phyloP scores from a whole-genome alignment of 2,797 vertebrate genomes.

The Lophura swinhoii region DNA sequence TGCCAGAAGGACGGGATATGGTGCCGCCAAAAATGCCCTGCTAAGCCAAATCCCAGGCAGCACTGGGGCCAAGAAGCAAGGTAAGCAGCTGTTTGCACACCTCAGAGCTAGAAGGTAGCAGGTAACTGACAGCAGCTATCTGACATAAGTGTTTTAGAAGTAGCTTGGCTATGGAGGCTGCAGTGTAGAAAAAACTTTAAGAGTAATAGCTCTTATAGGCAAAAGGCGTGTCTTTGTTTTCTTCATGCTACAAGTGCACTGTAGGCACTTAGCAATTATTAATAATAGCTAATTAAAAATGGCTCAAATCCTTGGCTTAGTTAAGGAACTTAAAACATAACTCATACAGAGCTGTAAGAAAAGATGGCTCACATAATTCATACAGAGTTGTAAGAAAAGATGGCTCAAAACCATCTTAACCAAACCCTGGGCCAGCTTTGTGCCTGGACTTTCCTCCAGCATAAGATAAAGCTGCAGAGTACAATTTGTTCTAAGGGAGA shows the following conservation, averaged over 20 bases:
- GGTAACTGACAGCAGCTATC: not conserved
- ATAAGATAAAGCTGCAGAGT: constrained; percentile 22
- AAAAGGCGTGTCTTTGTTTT: not conserved
- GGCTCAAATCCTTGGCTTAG: constrained; percentile 24
- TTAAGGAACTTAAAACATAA: constrained; percentile 16
- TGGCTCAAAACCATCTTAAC: constrained; percentile 38
- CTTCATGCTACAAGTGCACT: not conserved
- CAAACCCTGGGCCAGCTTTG: constrained; percentile 46
- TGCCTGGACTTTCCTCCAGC: constrained; percentile 37
- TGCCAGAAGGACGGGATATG: not conserved
- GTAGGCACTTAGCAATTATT: constrained; percentile 20
- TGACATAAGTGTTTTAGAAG: not conserved
- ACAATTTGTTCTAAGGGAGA: constrained; percentile 56
- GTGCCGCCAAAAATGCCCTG: not conserved
- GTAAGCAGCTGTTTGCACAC: not conserved
- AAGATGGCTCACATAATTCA: constrained; percentile 18
- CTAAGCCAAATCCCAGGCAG: not conserved
- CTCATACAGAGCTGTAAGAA: constrained; percentile 16
- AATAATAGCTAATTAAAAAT: constrained; percentile 54
- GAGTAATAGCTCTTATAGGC: not conserved
- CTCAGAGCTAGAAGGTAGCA: not conserved
- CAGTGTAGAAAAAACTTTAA: not conserved
- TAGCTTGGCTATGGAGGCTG: not conserved
- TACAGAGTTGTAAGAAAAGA: constrained; percentile 16
- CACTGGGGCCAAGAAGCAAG: not conserved